Conservation (phyloP, 2,113 vertebrate species). For the Dolichallabes microphthalmus region DNA sequence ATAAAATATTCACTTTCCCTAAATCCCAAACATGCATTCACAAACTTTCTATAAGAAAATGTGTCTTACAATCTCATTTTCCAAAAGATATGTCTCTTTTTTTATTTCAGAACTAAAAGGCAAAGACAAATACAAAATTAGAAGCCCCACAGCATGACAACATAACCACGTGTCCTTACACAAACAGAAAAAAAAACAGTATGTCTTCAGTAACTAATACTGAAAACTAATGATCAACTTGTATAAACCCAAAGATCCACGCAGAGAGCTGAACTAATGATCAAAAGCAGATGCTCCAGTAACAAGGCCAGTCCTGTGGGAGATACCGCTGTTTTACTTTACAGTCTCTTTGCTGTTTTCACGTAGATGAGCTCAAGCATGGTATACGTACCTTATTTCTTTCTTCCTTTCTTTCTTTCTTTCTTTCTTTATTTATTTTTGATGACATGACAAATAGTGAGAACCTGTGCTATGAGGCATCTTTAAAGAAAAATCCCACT, state of each 20-base stretch:
- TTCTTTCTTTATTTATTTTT: not conserved
- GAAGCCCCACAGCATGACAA: not conserved
- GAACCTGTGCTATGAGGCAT: not conserved
- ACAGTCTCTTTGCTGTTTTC: conserved; percentile 24
- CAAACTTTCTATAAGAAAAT: not conserved
- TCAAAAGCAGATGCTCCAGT: not conserved
- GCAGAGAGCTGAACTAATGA: conserved; percentile 23
- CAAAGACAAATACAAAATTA: not conserved
- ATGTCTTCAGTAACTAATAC: conserved; percentile 22
- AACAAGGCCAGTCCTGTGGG: not conserved
- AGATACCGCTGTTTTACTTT: conserved; percentile 20
- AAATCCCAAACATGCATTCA: not conserved
- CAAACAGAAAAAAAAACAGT: not conserved
- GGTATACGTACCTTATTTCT: not conserved
- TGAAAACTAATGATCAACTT: conserved; percentile 2
- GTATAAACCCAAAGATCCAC: not conserved
- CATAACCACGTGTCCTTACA: not conserved
- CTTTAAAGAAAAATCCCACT: not conserved
- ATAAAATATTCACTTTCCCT: not conserved
- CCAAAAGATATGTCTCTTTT: not conserved
- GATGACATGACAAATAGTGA: not conserved
- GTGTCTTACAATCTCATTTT: not conserved
- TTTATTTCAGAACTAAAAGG: not conserved
- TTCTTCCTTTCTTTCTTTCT: too few species aligned
- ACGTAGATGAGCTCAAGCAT: conserved; percentile 1